phyloP scores from a whole-genome alignment of 2,888 invertebrate species.

The Vannuccia rotundouncinata region DNA sequence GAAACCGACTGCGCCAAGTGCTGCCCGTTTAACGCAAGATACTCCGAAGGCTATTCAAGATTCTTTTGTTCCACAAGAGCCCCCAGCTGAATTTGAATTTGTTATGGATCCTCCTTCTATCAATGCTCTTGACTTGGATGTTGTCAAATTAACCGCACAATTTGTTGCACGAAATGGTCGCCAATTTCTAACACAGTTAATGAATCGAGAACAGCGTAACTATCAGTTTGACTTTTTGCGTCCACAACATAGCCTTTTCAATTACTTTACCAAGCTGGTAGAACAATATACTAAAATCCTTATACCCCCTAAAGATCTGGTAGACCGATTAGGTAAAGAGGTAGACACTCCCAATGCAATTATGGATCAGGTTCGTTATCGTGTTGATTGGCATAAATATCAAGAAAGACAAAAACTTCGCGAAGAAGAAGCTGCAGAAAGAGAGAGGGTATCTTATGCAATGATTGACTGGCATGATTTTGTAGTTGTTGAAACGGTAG shows the following conservation, averaged over 20 bases:
- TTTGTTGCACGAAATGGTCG: conserved; percentile 97
- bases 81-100: conserved; percentile 57
- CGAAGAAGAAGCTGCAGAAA: conserved; percentile 88
- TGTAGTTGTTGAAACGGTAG: conserved; percentile 97
- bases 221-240: conserved; percentile 97
- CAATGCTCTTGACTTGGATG: conserved; percentile 90
- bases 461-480: conserved; percentile 99
- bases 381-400: conserved; percentile 92
- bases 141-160: conserved; percentile 93
- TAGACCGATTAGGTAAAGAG: conserved; percentile 69
- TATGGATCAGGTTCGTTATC: conserved; percentile 80
- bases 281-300: conserved; percentile 91
- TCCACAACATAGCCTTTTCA: conserved; percentile 94
- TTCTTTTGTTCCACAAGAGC: conserved; percentile 54
- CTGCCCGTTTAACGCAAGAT: conserved; percentile 41
- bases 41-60: conserved; percentile 48
- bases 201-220: conserved; percentile 95
- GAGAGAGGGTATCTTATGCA: conserved; percentile 79
- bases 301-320: conserved; percentile 78
- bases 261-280: conserved; percentile 91
- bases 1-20: conserved; percentile 28
- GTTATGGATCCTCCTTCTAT: conserved; percentile 92
- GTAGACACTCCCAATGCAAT: conserved; percentile 62
- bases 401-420: conserved; percentile 83
- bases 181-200: conserved; percentile 90